Evolutionary conservation across 1,140 invertebrate species (phyloP).

Genomic region (Calycopis cecrops): DNA sequence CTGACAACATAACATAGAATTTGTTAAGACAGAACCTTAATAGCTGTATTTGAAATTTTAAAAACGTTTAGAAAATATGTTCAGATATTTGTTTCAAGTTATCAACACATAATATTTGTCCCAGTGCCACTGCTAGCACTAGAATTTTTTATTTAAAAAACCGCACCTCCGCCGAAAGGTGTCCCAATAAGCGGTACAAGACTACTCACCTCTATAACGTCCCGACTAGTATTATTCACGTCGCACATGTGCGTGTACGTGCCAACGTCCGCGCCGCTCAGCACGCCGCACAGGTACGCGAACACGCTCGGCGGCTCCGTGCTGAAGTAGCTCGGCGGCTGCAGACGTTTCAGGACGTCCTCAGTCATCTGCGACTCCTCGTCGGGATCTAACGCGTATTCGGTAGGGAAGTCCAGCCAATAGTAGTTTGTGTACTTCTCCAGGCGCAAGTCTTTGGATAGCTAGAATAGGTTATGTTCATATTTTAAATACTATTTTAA

Average conservation of each 20-base stretch:
- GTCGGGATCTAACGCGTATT: slow-evolving; percentile 65
- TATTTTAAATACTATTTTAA: too few species aligned
- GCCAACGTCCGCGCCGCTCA: slow-evolving; percentile 69
- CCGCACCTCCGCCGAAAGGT: too few species aligned
- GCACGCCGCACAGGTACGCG: slow-evolving; percentile 79
- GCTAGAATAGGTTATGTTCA: slow-evolving; percentile 24
- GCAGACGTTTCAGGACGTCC: slow-evolving; percentile 77
- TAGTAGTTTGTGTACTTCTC: slow-evolving; percentile 87
- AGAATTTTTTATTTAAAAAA: too few species aligned
- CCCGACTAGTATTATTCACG: slow-evolving; percentile 83
- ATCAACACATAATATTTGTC: too few species aligned
- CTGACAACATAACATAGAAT: slow-evolving; percentile 26
- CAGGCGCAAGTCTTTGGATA: slow-evolving; percentile 86
- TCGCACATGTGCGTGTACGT: slow-evolving; percentile 83
- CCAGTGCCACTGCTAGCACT: too few species aligned
- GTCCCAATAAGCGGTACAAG: slow-evolving; percentile 1
- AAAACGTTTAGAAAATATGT: slow-evolving; percentile 15
- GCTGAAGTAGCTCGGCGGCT: slow-evolving; percentile 78
- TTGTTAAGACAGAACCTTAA: too few species aligned
- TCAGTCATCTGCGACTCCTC: slow-evolving; percentile 70
- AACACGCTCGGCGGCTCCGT: slow-evolving; percentile 82
- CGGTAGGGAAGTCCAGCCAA: slow-evolving; percentile 87
- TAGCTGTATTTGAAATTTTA: too few species aligned
- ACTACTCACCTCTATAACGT: slow-evolving; percentile 81
- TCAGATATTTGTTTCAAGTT: too few species aligned